Evolutionary conservation across 2,797 vertebrate genomes (phyloP).

Genomic region (Channallabes apus): DNA sequence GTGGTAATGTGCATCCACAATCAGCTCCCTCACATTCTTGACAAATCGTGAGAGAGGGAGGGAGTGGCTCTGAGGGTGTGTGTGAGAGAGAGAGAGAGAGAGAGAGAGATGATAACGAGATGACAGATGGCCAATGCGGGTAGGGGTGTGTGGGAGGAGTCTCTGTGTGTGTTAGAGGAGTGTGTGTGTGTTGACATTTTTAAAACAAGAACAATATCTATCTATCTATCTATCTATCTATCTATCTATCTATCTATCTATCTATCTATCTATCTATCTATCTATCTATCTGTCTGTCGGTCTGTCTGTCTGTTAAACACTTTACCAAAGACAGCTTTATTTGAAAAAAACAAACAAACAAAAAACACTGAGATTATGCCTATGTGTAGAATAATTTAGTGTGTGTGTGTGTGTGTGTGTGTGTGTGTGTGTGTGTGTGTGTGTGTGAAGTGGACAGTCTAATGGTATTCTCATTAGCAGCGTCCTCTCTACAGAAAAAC

Average conservation of each 20-base stretch:
- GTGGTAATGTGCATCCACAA: conserved; percentile 62
- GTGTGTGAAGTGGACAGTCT: conserved; percentile 23
- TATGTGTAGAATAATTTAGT: not conserved
- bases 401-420: not conserved
- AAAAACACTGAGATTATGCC: too few species aligned
- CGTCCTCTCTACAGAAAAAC: not conserved
- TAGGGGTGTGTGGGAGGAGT: conserved; percentile 11
- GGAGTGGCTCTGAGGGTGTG: conserved; percentile 16
- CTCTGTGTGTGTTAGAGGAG: conserved; percentile 40
- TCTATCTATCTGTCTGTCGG: not conserved
- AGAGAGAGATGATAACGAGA: conserved; percentile 31
- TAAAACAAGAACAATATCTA: too few species aligned
- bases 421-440: conserved; percentile 21
- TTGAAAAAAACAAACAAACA: not conserved
- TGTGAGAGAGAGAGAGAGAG: conserved; percentile 11
- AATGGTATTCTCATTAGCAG: conserved; percentile 32
- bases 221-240: conserved; percentile 30
- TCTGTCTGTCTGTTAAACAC: not conserved
- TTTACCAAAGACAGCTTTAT: not conserved
- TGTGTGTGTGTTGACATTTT: conserved; percentile 59
- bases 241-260: conserved; percentile 21
- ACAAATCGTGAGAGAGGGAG: conserved; percentile 53
- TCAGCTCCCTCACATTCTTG: conserved; percentile 49
- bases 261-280: conserved; percentile 12
- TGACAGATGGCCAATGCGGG: conserved; percentile 61